Evolutionary conservation across 2,113 vertebrate genomes (phyloP), one percentile per base, ranked within the genome.

Genomic region (Eptatretus burgeri): DNA sequence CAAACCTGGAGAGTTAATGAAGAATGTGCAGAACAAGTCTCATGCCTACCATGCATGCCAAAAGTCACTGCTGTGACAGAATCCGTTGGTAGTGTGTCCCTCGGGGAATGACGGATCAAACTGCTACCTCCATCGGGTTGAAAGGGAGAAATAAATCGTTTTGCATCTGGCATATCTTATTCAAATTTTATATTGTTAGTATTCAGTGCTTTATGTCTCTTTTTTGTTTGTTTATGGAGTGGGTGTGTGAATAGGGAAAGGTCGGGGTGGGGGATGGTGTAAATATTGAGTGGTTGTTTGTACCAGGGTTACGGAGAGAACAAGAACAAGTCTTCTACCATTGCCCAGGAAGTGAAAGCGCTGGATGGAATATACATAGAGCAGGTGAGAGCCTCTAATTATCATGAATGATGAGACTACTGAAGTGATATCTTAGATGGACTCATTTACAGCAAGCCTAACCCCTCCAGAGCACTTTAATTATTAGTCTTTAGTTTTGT

Each of bases 251-350:
- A 18, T 49, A 16, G 51, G 11, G 16, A 49, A 27, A 14, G 1
- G 7, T 12, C 17, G 18, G 62, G 16, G 7, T 62, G 41, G 17
- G 27, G 16, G 11, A 3, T 8, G 13, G 13, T 63, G 27, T 63
- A 17, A 60, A 19, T 18, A 41, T 17, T 14, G 19, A 9, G 2
- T 17, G 4, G 11, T 3, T 1, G 12, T 2, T 63, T 20, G 66
- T 27, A 17, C 52, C 68, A 94, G 88, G 88, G 88, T 11, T 95
- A 95, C 0, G 88, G 88, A 67, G 88, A 93, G 71, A 86, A 83
- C 71, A 95, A 95, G 65, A 82, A 86, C 63, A 95, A 95, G 69
- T 95, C 88, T 2, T 93, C 88, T 8, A 95, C 88, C 0, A 81
- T 82, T 0, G 82, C 87, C 19, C 85, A 93, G 64, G 88, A 93